A percentile compares a stretch with the other conserved stretches of the same genome.
These are phyloP conservation scores for Sebastes kiyomatsui DNA, from an alignment of 2,797 vertebrate species.

Conservation along the genomic window DNA sequence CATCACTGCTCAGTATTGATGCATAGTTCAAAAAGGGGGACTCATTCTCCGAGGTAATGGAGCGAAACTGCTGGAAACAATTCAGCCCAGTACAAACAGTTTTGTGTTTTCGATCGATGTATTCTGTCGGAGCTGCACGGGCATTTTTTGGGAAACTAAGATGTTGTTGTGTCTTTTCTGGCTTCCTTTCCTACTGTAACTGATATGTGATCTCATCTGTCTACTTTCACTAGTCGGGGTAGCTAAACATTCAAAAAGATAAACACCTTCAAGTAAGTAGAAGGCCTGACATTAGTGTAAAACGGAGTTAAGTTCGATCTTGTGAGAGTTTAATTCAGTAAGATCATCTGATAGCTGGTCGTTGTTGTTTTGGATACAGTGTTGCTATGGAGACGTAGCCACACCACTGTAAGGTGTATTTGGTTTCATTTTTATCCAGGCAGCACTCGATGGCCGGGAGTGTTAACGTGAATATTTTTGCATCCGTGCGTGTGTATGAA, in stretches of 20 bases:
- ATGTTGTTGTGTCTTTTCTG: not conserved
- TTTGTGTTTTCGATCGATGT: not conserved
- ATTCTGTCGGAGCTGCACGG: not conserved
- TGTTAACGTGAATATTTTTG: constrained; percentile 24
- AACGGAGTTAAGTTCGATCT: not conserved
- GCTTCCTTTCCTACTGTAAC: not conserved
- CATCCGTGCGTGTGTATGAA: constrained; percentile 15
- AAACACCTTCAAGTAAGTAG: not conserved
- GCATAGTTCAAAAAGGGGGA: constrained; percentile 35
- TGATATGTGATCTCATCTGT: not conserved
- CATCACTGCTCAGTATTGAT: constrained; percentile 30
- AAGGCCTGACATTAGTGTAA: not conserved
- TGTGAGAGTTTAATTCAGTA: not conserved
- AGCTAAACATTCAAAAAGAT: constrained; percentile 9
- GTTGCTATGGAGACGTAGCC: constrained; percentile 22
- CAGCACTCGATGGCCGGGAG: constrained; percentile 29
- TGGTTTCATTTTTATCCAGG: constrained; percentile 11
- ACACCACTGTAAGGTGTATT: not conserved
- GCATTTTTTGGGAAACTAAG: not conserved
- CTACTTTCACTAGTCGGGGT: constrained; percentile 5
- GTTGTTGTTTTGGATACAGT: not conserved
- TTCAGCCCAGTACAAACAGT: constrained; percentile 12
- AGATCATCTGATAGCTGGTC: not conserved
- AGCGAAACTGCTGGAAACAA: constrained; percentile 35
- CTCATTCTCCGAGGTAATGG: constrained; percentile 35